Conservation (phyloP, 2,888 invertebrate genomes). For the Nebria salina region DNA sequence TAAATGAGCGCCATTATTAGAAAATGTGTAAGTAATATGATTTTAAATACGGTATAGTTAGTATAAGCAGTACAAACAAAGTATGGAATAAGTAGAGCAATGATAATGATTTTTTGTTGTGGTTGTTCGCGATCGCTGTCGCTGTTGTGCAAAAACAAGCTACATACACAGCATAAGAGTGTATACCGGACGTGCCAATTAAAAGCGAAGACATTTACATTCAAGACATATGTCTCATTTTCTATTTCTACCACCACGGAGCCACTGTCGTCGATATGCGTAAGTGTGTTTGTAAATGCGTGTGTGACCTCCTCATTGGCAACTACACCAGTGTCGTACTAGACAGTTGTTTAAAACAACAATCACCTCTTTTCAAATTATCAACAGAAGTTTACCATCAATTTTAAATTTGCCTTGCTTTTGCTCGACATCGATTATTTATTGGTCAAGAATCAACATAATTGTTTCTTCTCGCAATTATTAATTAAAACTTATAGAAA, state of each 20-base stretch:
- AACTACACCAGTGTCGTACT: conserved; percentile 24
- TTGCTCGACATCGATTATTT: too few relatives aligned
- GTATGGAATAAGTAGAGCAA: conserved; percentile 10
- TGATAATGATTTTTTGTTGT: conserved; percentile 17
- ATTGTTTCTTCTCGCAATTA: too few relatives aligned
- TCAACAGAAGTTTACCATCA: neutral
- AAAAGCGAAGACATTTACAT: conserved; percentile 46
- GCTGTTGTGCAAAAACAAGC: conserved; percentile 18
- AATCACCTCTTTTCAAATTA: neutral
- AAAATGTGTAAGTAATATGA: too few relatives aligned
- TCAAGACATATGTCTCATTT: conserved; percentile 45
- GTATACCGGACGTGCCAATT: conserved; percentile 45
- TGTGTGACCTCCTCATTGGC: conserved; percentile 43
- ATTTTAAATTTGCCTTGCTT: too few relatives aligned
- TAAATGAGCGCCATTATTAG: too few relatives aligned
- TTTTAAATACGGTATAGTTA: neutral
- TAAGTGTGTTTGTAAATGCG: conserved; percentile 15
- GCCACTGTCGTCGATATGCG: conserved; percentile 38
- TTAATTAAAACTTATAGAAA: too few relatives aligned
- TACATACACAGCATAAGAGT: neutral
- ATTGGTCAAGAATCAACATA: too few relatives aligned
- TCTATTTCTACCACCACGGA: conserved; percentile 34
- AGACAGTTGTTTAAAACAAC: neutral
- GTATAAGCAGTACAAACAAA: neutral
- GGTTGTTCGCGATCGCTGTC: too few relatives aligned